phyloP scores from a whole-genome alignment of 30 jellyfish, hydroid and myxozoan genomes.

The Chironex yamaguchii region DNA sequence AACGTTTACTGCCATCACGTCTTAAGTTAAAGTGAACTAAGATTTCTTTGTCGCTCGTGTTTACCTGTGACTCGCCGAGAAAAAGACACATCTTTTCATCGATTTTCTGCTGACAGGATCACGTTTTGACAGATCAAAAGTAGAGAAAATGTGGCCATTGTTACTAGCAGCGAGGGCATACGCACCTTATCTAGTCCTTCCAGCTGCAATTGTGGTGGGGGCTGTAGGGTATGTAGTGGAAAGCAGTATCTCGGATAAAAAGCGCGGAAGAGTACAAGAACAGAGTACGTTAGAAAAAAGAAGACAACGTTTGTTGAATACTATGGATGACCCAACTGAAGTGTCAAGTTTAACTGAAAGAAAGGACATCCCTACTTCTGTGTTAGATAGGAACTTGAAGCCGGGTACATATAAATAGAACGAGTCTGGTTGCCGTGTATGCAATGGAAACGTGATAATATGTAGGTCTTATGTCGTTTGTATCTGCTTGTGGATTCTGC shows the following conservation, averaged over 20 bases:
- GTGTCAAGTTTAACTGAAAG: constrained; percentile 56
- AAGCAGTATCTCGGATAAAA: constrained; percentile 67
- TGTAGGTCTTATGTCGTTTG: too few species aligned
- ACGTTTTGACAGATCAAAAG: not conserved
- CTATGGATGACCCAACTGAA: constrained; percentile 43
- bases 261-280: constrained; percentile 78
- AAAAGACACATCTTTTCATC: too few species aligned
- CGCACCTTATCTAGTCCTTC: constrained; percentile 95
- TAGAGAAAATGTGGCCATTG: constrained; percentile 91
- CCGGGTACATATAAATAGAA: constrained; percentile 57
- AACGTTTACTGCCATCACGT: too few species aligned
- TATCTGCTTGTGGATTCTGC: too few species aligned
- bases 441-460: too few species aligned
- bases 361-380: constrained; percentile 82
- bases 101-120: not conserved
- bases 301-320: constrained; percentile 72
- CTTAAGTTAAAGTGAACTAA: too few species aligned
- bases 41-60: too few species aligned
- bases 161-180: constrained; percentile 70
- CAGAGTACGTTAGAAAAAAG: constrained; percentile 93
- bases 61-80: too few species aligned
- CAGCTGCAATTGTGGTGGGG: constrained; percentile 93
- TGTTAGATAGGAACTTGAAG: constrained; percentile 79
- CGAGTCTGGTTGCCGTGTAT: too few species aligned
- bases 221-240: constrained; percentile 86